Base-by-base conservation (phyloP, 2,888 invertebrate genomes). In the Deroplatys truncata region DNA sequence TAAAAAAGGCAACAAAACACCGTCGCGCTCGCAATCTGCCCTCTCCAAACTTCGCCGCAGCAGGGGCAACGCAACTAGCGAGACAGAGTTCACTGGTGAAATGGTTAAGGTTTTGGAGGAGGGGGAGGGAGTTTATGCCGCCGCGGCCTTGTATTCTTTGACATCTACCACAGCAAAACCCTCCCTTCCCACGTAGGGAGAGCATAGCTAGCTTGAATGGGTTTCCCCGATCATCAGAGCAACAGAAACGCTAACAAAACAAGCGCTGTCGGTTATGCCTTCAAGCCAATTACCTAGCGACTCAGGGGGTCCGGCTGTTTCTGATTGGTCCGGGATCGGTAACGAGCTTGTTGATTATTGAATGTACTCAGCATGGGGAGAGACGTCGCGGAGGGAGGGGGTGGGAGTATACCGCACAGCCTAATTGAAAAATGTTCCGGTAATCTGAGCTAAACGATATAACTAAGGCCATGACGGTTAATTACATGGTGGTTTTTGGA, bases 391-490 rank as follows among this genome's bases (percentile, higher is more conserved):
- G 56, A 72, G 3, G 25, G 86, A 72, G 86, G 43, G 86, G 15
- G 43, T 5, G 86, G 86, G 84, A 25, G 89, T 89, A 82, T 43
- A 87, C 89, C 90, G 87, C 90, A 88, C 87, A 28, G 87, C 84
- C 88, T 90, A 90, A 90, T 90, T 90, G 90, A 89, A 89, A 90
- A 90, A 90, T 88, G 89, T 89, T 87, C 29, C 82, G 89, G 91
- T 91, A 91, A 91, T 91, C 91, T 85, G 90, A 90, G 90, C 88
- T 90, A 90, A 90, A 90, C 90, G 90, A 90, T 84, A 89, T 90
- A 91, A 91, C 89, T 89, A 90, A 91, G 90, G 90, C 84, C 86
- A 88, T 89, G 90, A 89, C 89, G 91, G 91, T 90, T 91, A 91
- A 91, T 91, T 91, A 91, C 86, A 89, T 72, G 90, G 90, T 85